Percentiles rank a stretch among this genome's conserved stretches.
phyloP scores from a whole-genome alignment of 2,888 invertebrate species.

The Habrosyne pyritoides region DNA sequence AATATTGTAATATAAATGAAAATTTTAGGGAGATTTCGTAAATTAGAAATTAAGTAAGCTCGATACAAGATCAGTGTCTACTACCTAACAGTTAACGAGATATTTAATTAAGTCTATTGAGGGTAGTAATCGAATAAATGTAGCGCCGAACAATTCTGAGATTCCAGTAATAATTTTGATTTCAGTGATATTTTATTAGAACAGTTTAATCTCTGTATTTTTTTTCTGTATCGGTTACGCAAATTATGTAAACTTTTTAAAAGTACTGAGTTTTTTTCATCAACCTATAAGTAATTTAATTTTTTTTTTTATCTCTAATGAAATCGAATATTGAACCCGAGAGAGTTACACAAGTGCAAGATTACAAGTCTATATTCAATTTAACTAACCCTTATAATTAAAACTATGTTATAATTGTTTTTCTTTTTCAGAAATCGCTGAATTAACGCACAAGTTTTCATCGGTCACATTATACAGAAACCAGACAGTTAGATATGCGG shows the following conservation, averaged over 20 bases:
- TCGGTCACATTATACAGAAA: constrained; percentile 91
- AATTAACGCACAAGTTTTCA: constrained; percentile 91
- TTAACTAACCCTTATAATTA: no score
- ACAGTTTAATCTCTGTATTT: neutral
- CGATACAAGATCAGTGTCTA: neutral
- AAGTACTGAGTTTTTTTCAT: no score
- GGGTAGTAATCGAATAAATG: neutral
- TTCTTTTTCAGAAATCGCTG: constrained; percentile 87
- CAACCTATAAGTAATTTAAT: no score
- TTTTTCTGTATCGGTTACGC: no score
- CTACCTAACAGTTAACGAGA: neutral
- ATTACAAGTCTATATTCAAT: no score
- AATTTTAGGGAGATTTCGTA: neutral
- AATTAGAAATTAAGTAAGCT: neutral
- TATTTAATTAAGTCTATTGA: neutral
- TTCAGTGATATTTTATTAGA: neutral
- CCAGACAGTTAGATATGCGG: constrained; percentile 91
- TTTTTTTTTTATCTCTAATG: no score
- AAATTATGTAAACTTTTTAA: no score
- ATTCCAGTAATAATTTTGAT: neutral
- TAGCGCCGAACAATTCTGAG: neutral
- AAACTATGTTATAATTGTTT: no score
- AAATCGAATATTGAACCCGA: no score
- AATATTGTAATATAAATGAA: neutral
- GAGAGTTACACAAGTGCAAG: no score